Conservation (phyloP, 2,797 vertebrate genomes). For the Tamandua tetradactyla region DNA sequence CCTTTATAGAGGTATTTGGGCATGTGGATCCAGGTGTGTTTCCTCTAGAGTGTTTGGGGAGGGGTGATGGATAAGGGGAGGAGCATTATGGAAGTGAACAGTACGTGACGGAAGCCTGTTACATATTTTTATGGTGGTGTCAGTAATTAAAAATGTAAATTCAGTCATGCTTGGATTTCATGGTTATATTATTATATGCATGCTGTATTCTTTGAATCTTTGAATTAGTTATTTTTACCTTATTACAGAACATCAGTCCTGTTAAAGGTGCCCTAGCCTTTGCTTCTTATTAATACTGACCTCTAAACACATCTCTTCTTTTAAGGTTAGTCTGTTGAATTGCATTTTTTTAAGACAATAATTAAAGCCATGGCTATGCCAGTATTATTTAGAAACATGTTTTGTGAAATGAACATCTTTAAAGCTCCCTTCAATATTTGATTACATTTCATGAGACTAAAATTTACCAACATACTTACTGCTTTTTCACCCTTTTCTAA, state of each 20-base stretch:
- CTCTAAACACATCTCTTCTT: background rate
- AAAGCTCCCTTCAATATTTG: background rate
- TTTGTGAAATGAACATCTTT: background rate
- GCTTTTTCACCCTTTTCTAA: background rate
- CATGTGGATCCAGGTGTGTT: background rate
- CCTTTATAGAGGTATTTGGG: background rate
- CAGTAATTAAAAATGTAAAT: background rate
- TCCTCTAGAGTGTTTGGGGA: background rate
- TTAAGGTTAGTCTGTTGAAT: background rate
- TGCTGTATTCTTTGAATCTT: background rate
- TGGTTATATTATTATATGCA: background rate
- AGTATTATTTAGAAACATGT: conserved; percentile 17
- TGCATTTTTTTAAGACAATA: background rate
- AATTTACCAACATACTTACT: background rate
- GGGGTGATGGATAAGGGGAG: background rate
- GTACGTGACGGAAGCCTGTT: background rate
- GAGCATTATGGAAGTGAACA: background rate
- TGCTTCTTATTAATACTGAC: background rate
- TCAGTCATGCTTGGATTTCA: background rate
- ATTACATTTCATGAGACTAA: background rate
- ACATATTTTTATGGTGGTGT: background rate
- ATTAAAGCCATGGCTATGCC: background rate
- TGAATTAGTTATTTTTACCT: background rate
- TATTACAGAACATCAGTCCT: background rate
- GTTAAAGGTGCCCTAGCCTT: background rate